These are phyloP conservation scores for Epinotia ramella DNA, from an alignment of 2,888 invertebrate genomes.

Conservation along the genomic window DNA sequence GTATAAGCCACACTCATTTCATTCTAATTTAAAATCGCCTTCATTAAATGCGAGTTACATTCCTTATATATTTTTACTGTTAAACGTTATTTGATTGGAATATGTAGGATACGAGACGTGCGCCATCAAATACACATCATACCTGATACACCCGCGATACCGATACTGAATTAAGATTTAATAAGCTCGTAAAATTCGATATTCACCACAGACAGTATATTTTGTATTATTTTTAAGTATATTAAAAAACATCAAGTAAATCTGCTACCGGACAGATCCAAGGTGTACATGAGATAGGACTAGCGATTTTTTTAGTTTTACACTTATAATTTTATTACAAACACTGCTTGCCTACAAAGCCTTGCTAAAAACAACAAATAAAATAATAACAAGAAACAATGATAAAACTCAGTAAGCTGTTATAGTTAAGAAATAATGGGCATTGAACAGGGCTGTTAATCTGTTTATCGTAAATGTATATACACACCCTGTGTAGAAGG, in stretches of 20 bases:
- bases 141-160: constrained; percentile 63
- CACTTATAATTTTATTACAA: constrained; percentile 54
- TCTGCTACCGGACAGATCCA: constrained; percentile 78
- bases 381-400: constrained; percentile 75
- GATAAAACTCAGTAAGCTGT: constrained; percentile 67
- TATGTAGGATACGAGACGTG: constrained; percentile 57
- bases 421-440: constrained; percentile 49
- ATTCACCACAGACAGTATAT: constrained; percentile 82
- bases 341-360: constrained; percentile 71
- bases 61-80: constrained; percentile 11
- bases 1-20: background rate
- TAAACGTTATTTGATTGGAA: background rate
- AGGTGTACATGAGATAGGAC: constrained; percentile 76
- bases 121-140: constrained; percentile 68
- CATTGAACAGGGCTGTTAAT: constrained; percentile 39
- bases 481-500: background rate
- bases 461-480: constrained; percentile 4
- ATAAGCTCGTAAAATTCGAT: constrained; percentile 85
- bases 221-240: constrained; percentile 72
- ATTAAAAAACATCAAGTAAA: constrained; percentile 73
- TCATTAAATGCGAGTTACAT: background rate
- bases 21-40: background rate
- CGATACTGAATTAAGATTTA: constrained; percentile 77
- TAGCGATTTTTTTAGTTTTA: constrained; percentile 67
- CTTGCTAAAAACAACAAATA: constrained; percentile 70